Conservation (phyloP, 2,113 vertebrate genomes). For the Paradoxurus hermaphroditus region DNA sequence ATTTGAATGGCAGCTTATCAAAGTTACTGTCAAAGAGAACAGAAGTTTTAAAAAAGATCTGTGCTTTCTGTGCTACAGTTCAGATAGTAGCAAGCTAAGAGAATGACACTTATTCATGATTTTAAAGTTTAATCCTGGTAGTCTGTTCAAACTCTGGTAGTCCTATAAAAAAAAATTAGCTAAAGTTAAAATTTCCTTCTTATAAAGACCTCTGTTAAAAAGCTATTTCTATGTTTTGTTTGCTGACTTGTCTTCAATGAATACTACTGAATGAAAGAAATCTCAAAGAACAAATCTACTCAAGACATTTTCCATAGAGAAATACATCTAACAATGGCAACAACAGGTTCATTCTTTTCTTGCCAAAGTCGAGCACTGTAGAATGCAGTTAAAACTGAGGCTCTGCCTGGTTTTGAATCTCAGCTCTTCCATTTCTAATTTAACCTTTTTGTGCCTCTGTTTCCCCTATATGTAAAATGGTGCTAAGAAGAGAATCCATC, state of each 20-base stretch:
- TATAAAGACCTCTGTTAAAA: conserved; percentile 18
- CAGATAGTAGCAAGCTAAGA: conserved; percentile 24
- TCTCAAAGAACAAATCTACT: conserved; percentile 21
- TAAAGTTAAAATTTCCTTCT: conserved; percentile 18
- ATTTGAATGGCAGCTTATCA: conserved; percentile 7
- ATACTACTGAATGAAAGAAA: conserved; percentile 13
- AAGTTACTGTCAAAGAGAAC: not conserved
- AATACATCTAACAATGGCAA: not conserved
- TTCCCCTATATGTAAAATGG: not conserved
- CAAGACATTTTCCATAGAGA: conserved; percentile 11
- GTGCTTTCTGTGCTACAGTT: conserved; percentile 12
- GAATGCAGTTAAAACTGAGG: not conserved
- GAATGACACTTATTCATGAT: not conserved
- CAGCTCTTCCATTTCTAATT: not conserved
- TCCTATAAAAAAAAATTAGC: conserved; percentile 30
- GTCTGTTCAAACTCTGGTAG: conserved; percentile 37
- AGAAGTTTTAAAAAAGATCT: not conserved
- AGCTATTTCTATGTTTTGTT: not conserved
- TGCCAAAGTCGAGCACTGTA: not conserved
- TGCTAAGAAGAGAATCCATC: not conserved
- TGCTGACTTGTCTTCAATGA: not conserved
- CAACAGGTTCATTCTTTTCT: not conserved
- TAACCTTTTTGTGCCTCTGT: not conserved
- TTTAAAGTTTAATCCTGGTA: conserved; percentile 33
- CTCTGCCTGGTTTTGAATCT: not conserved